A percentile compares a stretch with the other conserved stretches of the same genome.
phyloP scores from a whole-genome alignment of 1,140 invertebrate species.

The Heliconius himera region DNA sequence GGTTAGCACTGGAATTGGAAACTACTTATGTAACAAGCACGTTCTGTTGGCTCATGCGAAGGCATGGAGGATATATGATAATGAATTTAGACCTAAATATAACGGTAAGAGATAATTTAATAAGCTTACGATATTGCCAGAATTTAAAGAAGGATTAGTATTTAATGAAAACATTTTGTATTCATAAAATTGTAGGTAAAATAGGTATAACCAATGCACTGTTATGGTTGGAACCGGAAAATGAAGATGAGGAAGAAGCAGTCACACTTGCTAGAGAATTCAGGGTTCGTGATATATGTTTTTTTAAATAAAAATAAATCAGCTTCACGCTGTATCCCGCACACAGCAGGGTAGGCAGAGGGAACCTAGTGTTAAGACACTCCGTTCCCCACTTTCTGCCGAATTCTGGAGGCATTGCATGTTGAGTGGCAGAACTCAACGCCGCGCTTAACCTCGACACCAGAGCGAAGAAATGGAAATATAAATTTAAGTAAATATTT shows the following conservation, averaged over 20 bases:
- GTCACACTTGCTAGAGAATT: background rate
- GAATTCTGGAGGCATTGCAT: no score
- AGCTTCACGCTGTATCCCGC: no score
- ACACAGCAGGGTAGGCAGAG: no score
- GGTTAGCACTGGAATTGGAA: slow-evolving; percentile 66
- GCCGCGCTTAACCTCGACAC: no score
- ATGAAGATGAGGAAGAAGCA: background rate
- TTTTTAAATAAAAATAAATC: no score
- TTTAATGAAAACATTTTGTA: background rate
- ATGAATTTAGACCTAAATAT: slow-evolving; percentile 39
- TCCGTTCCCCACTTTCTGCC: no score
- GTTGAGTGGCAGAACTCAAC: no score
- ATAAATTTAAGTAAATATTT: no score
- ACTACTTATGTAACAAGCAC: slow-evolving; percentile 82
- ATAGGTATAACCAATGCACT: background rate
- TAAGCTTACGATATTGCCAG: background rate
- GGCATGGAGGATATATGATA: slow-evolving; percentile 81
- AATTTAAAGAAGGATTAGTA: no score
- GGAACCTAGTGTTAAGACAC: no score
- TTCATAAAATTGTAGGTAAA: background rate
- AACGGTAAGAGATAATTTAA: background rate
- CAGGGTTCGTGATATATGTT: background rate
- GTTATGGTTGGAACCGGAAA: background rate
- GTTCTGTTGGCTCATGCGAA: slow-evolving; percentile 82
- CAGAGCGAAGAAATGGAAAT: no score